Conservation (phyloP, 2,113 vertebrate species). For the Lontra canadensis region DNA sequence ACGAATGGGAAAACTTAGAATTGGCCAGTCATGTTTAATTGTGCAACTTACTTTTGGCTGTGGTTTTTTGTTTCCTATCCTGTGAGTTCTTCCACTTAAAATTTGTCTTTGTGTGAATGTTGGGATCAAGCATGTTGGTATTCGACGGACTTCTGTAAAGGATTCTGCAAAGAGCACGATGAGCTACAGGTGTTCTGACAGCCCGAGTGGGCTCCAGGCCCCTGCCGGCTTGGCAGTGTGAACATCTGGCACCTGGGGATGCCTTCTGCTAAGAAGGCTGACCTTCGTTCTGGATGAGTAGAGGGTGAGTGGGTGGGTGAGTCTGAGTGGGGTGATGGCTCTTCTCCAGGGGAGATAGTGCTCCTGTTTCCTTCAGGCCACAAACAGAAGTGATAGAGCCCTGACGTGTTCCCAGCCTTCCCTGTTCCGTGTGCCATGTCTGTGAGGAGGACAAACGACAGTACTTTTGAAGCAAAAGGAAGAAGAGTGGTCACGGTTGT, state of each 20-base stretch:
- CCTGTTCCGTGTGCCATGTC: not conserved
- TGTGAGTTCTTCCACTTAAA: not conserved
- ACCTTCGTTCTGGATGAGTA: not conserved
- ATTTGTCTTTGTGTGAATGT: not conserved
- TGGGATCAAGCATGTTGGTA: not conserved
- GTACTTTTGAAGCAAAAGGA: not conserved
- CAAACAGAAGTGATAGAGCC: no score
- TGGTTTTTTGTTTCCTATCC: not conserved
- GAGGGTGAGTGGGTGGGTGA: not conserved
- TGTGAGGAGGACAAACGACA: not conserved
- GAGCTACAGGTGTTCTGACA: not conserved
- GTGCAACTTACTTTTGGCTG: not conserved
- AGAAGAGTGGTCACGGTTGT: not conserved
- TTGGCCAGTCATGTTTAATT: not conserved
- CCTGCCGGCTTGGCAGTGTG: accelerated
- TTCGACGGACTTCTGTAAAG: not conserved
- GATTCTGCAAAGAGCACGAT: not conserved
- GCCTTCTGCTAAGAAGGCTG: not conserved
- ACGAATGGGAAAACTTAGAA: not conserved
- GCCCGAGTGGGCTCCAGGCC: accelerated
- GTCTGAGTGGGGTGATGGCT: no score
- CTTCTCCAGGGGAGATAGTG: not conserved
- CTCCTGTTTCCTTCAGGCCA: not conserved
- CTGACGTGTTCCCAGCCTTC: not conserved
- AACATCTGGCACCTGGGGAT: accelerated